A percentile compares a stretch with the other conserved stretches of the same genome.
Conservation (phyloP, 1,140 invertebrate species). For the Meloidogyne chitwoodi region DNA sequence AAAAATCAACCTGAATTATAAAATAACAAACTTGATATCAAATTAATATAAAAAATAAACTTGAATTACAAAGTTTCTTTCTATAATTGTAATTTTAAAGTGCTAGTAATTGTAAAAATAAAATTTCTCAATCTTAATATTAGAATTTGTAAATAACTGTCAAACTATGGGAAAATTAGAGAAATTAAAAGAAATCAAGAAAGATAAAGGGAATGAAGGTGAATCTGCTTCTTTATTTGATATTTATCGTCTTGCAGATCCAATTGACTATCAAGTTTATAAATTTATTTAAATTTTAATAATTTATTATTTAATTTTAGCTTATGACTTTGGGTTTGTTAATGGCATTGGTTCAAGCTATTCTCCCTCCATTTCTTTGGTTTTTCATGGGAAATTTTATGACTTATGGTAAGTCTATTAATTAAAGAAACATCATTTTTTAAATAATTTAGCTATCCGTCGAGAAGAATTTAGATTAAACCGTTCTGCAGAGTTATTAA, state of each 20-base stretch:
- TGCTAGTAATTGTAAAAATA: too few relatives aligned
- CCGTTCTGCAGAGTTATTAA: slow-evolving; percentile 28
- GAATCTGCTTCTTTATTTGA: not conserved
- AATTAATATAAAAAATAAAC: too few relatives aligned
- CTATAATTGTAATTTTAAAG: too few relatives aligned
- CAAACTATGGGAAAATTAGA: not conserved
- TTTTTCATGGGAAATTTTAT: slow-evolving; percentile 57
- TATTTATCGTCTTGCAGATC: not conserved
- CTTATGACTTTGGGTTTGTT: slow-evolving; percentile 50
- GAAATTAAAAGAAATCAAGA: not conserved
- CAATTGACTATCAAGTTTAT: not conserved
- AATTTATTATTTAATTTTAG: slow-evolving; percentile 10
- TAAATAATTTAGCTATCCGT: not conserved
- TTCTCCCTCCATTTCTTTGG: slow-evolving; percentile 56
- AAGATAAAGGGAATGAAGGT: not conserved
- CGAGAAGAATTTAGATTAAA: slow-evolving; percentile 38
- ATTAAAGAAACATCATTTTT: slow-evolving; percentile 26
- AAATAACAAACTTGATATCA: too few relatives aligned
- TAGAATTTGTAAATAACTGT: too few relatives aligned
- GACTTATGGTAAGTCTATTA: slow-evolving; percentile 40
- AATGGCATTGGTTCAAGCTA: slow-evolving; percentile 49
- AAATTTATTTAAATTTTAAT: not conserved
- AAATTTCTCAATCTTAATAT: too few relatives aligned
- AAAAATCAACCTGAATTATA: too few relatives aligned
- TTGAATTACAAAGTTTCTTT: too few relatives aligned